Conservation (phyloP, 1,140 invertebrate genomes). For the Zaprionus nigranus region DNA sequence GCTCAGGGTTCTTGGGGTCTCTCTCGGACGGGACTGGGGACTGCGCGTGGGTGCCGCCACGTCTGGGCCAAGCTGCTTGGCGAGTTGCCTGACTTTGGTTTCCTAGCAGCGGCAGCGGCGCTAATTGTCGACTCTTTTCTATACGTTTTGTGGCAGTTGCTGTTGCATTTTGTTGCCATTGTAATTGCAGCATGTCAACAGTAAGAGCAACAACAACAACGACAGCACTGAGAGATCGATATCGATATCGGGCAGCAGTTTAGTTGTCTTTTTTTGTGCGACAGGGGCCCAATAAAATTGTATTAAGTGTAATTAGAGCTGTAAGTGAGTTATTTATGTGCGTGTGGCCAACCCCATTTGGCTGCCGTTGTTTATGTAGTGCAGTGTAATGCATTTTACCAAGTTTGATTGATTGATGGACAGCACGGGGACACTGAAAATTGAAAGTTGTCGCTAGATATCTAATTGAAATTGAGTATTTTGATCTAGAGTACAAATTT, state of each 20-base stretch:
- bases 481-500: conserved; percentile 6
- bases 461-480: conserved; percentile 54
- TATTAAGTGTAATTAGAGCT: conserved; percentile 73
- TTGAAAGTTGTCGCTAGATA: conserved; percentile 50
- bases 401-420: conserved; percentile 69
- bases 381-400: conserved; percentile 34
- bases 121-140: conserved; percentile 73
- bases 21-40: background rate
- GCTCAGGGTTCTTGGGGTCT: conserved; percentile 6
- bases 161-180: conserved; percentile 71
- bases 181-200: conserved; percentile 72
- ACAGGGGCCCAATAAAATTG: conserved; percentile 64
- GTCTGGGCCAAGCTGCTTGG: conserved; percentile 30
- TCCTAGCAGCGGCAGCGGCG: conserved; percentile 17
- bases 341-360: conserved; percentile 26
- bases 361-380: conserved; percentile 48
- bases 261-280: conserved; percentile 34
- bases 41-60: conserved; percentile 49
- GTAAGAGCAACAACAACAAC: conserved; percentile 28
- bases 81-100: conserved; percentile 25
- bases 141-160: conserved; percentile 58
- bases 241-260: conserved; percentile 51
- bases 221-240: conserved; percentile 46
- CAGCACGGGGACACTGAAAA: conserved; percentile 43
- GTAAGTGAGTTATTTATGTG: conserved; percentile 80